Percentiles rank a stretch among this genome's conserved stretches.
phyloP scores from a whole-genome alignment of 2,888 invertebrate genomes.

The Apantesis nais region DNA sequence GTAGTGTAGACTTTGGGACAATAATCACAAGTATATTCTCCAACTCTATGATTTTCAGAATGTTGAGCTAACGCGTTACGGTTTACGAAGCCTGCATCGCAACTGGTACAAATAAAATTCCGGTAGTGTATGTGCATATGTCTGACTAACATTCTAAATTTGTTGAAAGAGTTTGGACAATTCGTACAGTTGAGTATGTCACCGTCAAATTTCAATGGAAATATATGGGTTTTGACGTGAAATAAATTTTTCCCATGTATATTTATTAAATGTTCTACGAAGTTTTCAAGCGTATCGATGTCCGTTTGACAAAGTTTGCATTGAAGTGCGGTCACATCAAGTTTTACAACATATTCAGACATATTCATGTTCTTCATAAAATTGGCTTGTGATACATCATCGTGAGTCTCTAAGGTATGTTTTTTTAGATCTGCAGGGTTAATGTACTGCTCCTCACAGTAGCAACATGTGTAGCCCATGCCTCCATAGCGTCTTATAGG shows the following conservation, averaged over 20 bases:
- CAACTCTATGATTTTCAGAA: slow-evolving; percentile 50
- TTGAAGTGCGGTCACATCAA: slow-evolving; percentile 57
- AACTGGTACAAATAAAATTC: slow-evolving; percentile 56
- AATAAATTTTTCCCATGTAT: slow-evolving; percentile 45
- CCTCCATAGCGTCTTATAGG: slow-evolving; percentile 58
- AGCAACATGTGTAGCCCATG: slow-evolving; percentile 61
- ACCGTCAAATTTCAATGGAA: slow-evolving; percentile 59
- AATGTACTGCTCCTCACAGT: slow-evolving; percentile 51
- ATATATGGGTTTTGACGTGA: slow-evolving; percentile 53
- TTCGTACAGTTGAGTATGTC: slow-evolving; percentile 37
- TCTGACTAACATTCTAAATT: slow-evolving; percentile 39
- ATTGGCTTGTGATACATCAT: slow-evolving; percentile 43
- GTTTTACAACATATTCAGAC: slow-evolving; percentile 57
- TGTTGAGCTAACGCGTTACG: slow-evolving; percentile 43
- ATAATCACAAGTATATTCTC: slow-evolving; percentile 57
- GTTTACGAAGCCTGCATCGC: slow-evolving; percentile 54
- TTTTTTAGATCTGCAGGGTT: slow-evolving; percentile 56
- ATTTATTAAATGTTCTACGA: slow-evolving; percentile 43
- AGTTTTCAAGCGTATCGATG: slow-evolving; percentile 39
- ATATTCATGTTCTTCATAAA: slow-evolving; percentile 56
- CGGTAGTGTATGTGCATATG: slow-evolving; percentile 63
- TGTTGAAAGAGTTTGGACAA: slow-evolving; percentile 33
- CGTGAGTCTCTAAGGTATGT: slow-evolving; percentile 54
- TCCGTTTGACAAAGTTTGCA: slow-evolving; percentile 37
- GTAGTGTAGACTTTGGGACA: slow-evolving; percentile 72